Evolutionary conservation across 2,888 invertebrate species (phyloP).

Genomic region (Sycophila texana): DNA sequence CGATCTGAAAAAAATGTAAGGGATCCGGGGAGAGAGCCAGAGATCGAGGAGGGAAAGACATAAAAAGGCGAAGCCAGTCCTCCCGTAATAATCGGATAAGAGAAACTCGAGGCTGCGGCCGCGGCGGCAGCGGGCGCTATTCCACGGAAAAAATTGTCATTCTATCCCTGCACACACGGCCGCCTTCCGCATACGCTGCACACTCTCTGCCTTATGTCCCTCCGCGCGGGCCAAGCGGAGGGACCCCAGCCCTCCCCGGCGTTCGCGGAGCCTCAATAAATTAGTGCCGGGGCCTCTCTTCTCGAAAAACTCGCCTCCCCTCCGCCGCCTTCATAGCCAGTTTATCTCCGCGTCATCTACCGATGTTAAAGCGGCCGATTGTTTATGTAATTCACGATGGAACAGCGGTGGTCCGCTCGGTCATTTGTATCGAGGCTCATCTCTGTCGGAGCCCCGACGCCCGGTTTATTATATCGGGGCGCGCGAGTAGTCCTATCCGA

Average conservation of each 20-base stretch:
- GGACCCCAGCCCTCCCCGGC: not conserved
- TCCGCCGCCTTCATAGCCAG: not conserved
- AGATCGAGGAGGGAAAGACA: slow-evolving; percentile 34
- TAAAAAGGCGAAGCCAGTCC: slow-evolving; percentile 33
- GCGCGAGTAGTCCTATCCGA: not conserved
- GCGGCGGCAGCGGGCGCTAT: slow-evolving; percentile 30
- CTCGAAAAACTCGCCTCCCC: no score
- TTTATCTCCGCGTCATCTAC: slow-evolving; percentile 31
- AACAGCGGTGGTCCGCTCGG: slow-evolving; percentile 63
- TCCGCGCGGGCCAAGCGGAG: no score
- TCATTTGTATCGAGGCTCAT: slow-evolving; percentile 24
- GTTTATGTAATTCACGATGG: slow-evolving; percentile 64
- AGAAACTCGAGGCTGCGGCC: slow-evolving; percentile 5
- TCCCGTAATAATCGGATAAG: slow-evolving; percentile 51
- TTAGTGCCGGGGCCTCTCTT: slow-evolving; percentile 16
- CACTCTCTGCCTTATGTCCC: slow-evolving; percentile 34
- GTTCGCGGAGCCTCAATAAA: slow-evolving; percentile 38
- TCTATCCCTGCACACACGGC: slow-evolving; percentile 15
- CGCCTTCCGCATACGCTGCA: slow-evolving; percentile 22
- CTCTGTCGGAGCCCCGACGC: not conserved
- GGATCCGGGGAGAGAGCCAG: not conserved
- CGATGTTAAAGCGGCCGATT: slow-evolving; percentile 62
- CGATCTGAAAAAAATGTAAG: slow-evolving; percentile 26
- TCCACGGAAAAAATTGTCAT: slow-evolving; percentile 53
- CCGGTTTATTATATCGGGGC: not conserved